Percentiles rank a stretch among this genome's conserved stretches.
Conservation (phyloP, 53 echinoderm and acorn worm species). For the Glandiceps talaboti region DNA sequence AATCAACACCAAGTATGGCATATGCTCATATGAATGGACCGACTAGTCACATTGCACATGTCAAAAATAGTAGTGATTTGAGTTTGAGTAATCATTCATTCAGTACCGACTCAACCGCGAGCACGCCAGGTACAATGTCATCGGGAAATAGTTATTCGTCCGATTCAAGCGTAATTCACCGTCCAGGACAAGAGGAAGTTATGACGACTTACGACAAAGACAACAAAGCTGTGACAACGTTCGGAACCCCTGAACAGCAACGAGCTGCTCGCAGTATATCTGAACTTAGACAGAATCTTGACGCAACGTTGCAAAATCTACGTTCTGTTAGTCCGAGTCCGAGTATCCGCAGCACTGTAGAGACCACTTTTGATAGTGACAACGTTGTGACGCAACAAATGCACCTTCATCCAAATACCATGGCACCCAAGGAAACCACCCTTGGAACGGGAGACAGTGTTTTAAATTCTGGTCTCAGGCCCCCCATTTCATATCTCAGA, state of each 20-base stretch:
- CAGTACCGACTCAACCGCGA: slow-evolving; percentile 43
- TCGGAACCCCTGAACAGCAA: slow-evolving; percentile 70
- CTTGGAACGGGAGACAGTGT: background rate
- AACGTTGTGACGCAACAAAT: background rate
- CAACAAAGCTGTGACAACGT: slow-evolving; percentile 94
- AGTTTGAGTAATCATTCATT: background rate
- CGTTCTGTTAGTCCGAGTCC: slow-evolving; percentile 15
- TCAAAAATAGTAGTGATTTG: background rate
- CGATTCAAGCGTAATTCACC: slow-evolving; percentile 81
- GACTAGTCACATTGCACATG: background rate
- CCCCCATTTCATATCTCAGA: background rate
- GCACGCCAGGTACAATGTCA: slow-evolving; percentile 73
- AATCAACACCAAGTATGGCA: background rate
- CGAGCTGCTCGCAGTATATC: slow-evolving; percentile 9
- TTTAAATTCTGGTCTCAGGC: background rate
- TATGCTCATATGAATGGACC: background rate
- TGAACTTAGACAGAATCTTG: slow-evolving; percentile 16
- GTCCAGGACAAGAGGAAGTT: slow-evolving; percentile 66
- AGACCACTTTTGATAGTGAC: slow-evolving; percentile 93
- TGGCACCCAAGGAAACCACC: background rate
- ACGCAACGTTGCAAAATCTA: slow-evolving; percentile 71
- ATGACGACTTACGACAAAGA: slow-evolving; percentile 89
- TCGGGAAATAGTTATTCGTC: slow-evolving; percentile 75
- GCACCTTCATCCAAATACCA: background rate
- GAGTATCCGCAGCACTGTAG: slow-evolving; percentile 49